These are phyloP conservation scores for Dendrocopos noguchii DNA, from an alignment of 2,113 vertebrate genomes.

Conservation along the genomic window DNA sequence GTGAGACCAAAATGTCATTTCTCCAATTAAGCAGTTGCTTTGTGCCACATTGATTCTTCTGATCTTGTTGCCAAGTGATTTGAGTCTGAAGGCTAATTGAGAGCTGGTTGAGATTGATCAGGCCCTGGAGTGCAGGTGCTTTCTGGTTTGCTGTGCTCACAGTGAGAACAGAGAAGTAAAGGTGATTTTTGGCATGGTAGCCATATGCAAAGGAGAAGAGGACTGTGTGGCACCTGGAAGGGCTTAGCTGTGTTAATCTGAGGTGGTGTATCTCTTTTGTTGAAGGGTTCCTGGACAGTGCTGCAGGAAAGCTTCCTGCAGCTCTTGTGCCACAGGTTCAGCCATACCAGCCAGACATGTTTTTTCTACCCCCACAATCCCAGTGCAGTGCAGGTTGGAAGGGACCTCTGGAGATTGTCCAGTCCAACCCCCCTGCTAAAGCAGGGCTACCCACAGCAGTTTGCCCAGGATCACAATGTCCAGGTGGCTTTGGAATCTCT, in stretches of 20 bases:
- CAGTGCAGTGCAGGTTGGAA: too few species aligned
- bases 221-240: background rate
- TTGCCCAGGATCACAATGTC: too few species aligned
- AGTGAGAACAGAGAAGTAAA: background rate
- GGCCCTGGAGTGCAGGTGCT: background rate
- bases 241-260: background rate
- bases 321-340: background rate
- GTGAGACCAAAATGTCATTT: background rate
- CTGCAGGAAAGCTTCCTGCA: fast-evolving
- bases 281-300: background rate
- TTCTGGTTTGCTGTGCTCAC: background rate
- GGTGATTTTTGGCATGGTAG: background rate
- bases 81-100: background rate
- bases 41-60: background rate
- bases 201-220: background rate
- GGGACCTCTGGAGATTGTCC: too few species aligned
- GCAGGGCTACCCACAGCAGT: too few species aligned
- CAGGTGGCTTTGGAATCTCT: too few species aligned
- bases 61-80: background rate
- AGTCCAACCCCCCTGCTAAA: too few species aligned
- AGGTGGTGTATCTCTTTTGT: fast-evolving
- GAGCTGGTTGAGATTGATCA: background rate
- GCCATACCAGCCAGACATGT: background rate
- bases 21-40: background rate
- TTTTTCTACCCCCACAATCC: background rate